These are phyloP conservation scores for Diarsia brunnea DNA, from an alignment of 2,888 invertebrate genomes.

Conservation along the genomic window DNA sequence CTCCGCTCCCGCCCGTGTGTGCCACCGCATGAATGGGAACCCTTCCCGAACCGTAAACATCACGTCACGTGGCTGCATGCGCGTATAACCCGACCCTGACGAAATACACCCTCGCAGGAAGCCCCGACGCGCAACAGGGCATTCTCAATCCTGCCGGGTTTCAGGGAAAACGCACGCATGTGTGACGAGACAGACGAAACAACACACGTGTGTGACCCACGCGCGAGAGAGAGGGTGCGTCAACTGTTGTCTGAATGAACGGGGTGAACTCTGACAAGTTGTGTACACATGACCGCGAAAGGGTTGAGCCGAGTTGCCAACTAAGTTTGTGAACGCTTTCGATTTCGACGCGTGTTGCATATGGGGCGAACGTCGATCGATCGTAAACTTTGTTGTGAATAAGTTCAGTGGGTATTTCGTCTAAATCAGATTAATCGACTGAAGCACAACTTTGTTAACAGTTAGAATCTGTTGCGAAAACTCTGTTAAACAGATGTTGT, in stretches of 20 bases:
- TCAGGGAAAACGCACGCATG: constrained; percentile 80
- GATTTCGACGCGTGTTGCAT: constrained; percentile 87
- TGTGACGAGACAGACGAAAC: constrained; percentile 79
- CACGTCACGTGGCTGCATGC: constrained; percentile 78
- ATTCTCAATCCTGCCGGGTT: constrained; percentile 72
- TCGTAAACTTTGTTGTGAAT: constrained; percentile 77
- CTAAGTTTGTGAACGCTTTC: constrained; percentile 85
- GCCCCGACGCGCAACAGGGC: constrained; percentile 56
- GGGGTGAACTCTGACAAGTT: constrained; percentile 85
- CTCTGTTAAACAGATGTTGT: constrained; percentile 69
- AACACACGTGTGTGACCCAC: constrained; percentile 84
- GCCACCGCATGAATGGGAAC: constrained; percentile 80
- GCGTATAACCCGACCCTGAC: constrained; percentile 75
- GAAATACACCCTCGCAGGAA: constrained; percentile 58
- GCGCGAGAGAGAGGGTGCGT: constrained; percentile 81
- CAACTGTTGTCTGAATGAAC: constrained; percentile 85
- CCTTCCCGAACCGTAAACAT: constrained; percentile 77
- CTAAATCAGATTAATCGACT: constrained; percentile 72
- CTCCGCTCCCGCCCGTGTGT: constrained; percentile 60
- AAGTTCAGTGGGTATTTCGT: constrained; percentile 76
- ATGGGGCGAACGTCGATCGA: constrained; percentile 85
- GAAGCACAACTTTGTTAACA: constrained; percentile 52
- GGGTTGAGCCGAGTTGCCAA: constrained; percentile 86
- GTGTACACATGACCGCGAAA: constrained; percentile 85
- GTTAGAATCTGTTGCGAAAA: constrained; percentile 67